Evolutionary conservation across 2,888 invertebrate genomes (phyloP).

Genomic region (Megastigmus dorsalis): DNA sequence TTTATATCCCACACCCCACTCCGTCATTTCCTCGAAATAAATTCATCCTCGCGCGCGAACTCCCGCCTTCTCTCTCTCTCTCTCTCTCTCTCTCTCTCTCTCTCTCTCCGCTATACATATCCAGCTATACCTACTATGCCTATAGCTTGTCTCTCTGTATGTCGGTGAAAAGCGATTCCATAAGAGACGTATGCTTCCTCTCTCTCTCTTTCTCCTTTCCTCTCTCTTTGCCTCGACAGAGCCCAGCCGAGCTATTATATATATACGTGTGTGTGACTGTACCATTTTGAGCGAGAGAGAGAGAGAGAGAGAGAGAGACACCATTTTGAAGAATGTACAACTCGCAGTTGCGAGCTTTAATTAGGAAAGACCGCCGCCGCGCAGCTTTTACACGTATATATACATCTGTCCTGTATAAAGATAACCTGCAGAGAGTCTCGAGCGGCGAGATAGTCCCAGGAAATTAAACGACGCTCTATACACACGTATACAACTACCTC

Average conservation of each 20-base stretch:
- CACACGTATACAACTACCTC: no score
- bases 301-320: no score
- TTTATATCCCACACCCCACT: not conserved
- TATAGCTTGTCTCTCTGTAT: no score
- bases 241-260: constrained; percentile 5
- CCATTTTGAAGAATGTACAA: constrained; percentile 14
- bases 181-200: constrained; percentile 14
- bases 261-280: no score
- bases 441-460: constrained; percentile 29
- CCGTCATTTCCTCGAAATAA: constrained; percentile 43
- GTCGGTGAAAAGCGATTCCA: constrained; percentile 22
- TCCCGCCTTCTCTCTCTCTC: no score
- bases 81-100: no score
- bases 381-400: no score
- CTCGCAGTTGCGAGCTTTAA: constrained; percentile 12
- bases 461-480: constrained; percentile 42
- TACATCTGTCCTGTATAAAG: no score
- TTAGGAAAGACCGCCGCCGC: constrained; percentile 7
- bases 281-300: no score
- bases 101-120: no score
- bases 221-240: not conserved
- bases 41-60: no score
- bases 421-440: constrained; percentile 10
- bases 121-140: no score
- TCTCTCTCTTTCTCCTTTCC: not conserved